Evolutionary conservation across 2,797 vertebrate species (phyloP).

Genomic region (Hypotaenidia okinawae): DNA sequence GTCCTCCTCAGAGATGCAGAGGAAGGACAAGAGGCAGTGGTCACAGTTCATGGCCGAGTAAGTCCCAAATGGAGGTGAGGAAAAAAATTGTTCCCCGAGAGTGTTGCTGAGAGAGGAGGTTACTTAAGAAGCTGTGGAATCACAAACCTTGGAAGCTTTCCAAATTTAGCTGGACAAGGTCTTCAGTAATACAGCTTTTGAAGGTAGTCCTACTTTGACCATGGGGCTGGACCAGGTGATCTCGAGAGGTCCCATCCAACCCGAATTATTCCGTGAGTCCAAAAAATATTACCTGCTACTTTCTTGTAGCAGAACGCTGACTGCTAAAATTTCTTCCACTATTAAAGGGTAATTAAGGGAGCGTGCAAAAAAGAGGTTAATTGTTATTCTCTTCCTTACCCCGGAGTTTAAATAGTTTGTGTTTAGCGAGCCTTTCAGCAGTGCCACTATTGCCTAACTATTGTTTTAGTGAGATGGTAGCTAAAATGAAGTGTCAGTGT

Average conservation of each 20-base stretch:
- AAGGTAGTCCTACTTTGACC: not conserved
- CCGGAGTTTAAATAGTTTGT: not conserved
- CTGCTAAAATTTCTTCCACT: not conserved
- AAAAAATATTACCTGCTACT: not conserved
- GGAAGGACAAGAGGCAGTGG: not conserved
- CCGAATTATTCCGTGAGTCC: not conserved
- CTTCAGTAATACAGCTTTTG: constrained; percentile 3
- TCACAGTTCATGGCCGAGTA: not conserved
- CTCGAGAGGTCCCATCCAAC: not conserved
- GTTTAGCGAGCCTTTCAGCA: not conserved
- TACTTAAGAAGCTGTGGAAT: not conserved
- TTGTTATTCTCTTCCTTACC: not conserved
- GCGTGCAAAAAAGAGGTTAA: not conserved
- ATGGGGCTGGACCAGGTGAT: not conserved
- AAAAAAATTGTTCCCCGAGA: not conserved
- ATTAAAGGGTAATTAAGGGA: not conserved
- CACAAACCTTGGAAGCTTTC: not conserved
- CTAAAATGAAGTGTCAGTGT: not conserved
- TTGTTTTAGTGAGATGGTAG: not conserved
- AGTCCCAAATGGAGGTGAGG: not conserved
- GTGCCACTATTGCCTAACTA: not conserved
- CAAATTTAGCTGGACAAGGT: not conserved
- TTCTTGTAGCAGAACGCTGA: not conserved
- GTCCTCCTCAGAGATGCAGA: not conserved
- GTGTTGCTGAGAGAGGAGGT: not conserved